phyloP scores from a whole-genome alignment of 2,113 vertebrate genomes.

The Thamnaconus septentrionalis region DNA sequence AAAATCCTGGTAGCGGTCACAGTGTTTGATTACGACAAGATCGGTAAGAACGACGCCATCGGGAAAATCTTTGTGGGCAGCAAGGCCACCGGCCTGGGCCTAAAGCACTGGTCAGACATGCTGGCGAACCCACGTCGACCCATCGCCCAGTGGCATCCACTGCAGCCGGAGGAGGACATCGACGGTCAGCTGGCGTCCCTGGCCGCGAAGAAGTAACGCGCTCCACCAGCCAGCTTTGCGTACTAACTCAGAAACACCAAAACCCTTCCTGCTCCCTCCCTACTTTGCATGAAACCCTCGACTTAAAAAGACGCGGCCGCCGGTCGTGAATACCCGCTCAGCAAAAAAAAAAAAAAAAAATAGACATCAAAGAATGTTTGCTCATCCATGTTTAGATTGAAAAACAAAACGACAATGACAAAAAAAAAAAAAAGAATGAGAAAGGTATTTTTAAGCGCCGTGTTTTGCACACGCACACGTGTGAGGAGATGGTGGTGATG shows the following conservation, averaged over 20 bases:
- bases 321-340: constrained; percentile 56
- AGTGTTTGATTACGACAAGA: constrained; percentile 98
- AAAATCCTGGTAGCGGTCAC: constrained; percentile 98
- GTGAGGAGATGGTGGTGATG: constrained; percentile 12
- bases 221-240: constrained; percentile 57
- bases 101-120: constrained; percentile 99
- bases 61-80: constrained; percentile 96
- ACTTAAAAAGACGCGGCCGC: constrained; percentile 46
- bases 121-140: constrained; percentile 93
- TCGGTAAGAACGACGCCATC: constrained; percentile 98
- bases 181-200: constrained; percentile 83
- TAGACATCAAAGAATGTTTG: constrained; percentile 57
- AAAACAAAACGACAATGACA: neutral
- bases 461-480: neutral
- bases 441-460: too few relatives aligned
- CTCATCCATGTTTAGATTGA: constrained; percentile 44
- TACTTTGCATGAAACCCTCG: constrained; percentile 75
- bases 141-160: constrained; percentile 96
- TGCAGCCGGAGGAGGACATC: constrained; percentile 96
- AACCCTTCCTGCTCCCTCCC: constrained; percentile 4
- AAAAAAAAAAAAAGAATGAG: too few relatives aligned
- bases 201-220: constrained; percentile 88
- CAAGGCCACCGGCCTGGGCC: constrained; percentile 87
- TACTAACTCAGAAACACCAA: constrained; percentile 58
- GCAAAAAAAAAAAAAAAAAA: constrained; percentile 43